These are phyloP conservation scores for Tanypteryx hageni DNA, from an alignment of 2,888 invertebrate species.

Conservation along the genomic window DNA sequence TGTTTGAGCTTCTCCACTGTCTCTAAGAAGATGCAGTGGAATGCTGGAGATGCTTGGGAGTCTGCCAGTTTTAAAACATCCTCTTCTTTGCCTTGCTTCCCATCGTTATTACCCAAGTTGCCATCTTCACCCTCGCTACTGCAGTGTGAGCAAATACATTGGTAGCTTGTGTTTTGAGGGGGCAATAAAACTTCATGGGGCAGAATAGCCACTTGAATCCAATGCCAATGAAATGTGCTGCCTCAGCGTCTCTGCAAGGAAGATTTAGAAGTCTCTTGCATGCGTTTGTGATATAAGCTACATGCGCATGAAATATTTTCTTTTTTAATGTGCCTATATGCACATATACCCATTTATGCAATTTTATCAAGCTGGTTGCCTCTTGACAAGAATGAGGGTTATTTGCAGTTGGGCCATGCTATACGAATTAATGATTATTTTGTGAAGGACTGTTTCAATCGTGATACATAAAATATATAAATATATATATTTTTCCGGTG, in stretches of 20 bases:
- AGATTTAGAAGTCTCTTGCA: conserved; percentile 63
- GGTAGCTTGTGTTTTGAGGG: conserved; percentile 51
- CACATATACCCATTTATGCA: conserved; percentile 61
- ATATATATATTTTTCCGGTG: conserved; percentile 53
- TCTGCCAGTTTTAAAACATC: conserved; percentile 40
- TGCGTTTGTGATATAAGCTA: conserved; percentile 64
- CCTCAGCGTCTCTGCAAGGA: conserved; percentile 64
- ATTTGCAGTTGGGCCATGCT: conserved; percentile 64
- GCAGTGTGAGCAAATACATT: conserved; percentile 47
- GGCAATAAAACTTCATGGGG: conserved; percentile 49
- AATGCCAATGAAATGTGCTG: conserved; percentile 51
- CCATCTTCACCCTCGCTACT: conserved; percentile 57
- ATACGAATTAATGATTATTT: conserved; percentile 64
- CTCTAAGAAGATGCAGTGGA: not conserved
- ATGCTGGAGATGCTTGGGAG: not conserved
- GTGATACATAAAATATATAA: conserved; percentile 62
- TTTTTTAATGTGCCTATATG: conserved; percentile 53
- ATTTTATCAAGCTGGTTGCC: conserved; percentile 59
- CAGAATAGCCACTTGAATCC: conserved; percentile 48
- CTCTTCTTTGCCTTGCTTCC: conserved; percentile 55
- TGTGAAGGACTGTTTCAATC: conserved; percentile 64
- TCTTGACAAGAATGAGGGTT: conserved; percentile 54
- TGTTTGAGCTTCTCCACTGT: conserved; percentile 43
- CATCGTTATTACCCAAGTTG: conserved; percentile 41
- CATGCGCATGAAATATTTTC: conserved; percentile 46